Evolutionary conservation across 2,888 invertebrate genomes (phyloP).

Genomic region (Lasioglossum villosulum): DNA sequence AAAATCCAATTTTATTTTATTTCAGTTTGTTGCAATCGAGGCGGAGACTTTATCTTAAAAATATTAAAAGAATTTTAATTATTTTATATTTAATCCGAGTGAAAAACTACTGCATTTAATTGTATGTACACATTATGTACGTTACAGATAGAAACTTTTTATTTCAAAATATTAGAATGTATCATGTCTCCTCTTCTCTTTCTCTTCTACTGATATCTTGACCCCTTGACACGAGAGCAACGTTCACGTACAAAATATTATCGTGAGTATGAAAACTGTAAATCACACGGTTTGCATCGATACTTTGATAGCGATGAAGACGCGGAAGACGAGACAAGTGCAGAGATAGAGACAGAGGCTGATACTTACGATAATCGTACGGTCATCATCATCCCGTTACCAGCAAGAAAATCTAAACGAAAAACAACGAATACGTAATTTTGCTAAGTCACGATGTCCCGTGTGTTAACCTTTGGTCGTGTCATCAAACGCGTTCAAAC

Average conservation of each 20-base stretch:
- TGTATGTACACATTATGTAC: neutral
- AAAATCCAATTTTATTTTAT: too few species aligned
- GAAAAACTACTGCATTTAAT: too few species aligned
- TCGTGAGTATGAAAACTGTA: constrained; percentile 61
- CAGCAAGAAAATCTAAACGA: constrained; percentile 69
- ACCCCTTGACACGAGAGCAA: neutral
- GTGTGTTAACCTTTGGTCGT: constrained; percentile 39
- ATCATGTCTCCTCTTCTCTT: neutral
- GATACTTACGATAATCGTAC: constrained; percentile 71
- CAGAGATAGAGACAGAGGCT: constrained; percentile 50
- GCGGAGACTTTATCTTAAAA: too few species aligned
- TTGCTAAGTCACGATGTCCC: constrained; percentile 67
- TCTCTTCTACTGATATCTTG: neutral
- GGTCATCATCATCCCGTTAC: constrained; percentile 73
- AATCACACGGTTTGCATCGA: constrained; percentile 62
- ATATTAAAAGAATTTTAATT: too few species aligned
- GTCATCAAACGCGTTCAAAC: constrained; percentile 26
- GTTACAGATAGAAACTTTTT: neutral
- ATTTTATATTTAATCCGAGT: neutral
- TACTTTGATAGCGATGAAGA: constrained; percentile 52
- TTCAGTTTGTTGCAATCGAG: too few species aligned
- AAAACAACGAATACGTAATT: constrained; percentile 72
- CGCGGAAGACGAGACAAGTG: constrained; percentile 36
- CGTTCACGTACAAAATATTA: constrained; percentile 37
- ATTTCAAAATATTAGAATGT: neutral